These are phyloP conservation scores for Apis dorsata DNA, from an alignment of 1,140 invertebrate genomes.

Conservation along the genomic window DNA sequence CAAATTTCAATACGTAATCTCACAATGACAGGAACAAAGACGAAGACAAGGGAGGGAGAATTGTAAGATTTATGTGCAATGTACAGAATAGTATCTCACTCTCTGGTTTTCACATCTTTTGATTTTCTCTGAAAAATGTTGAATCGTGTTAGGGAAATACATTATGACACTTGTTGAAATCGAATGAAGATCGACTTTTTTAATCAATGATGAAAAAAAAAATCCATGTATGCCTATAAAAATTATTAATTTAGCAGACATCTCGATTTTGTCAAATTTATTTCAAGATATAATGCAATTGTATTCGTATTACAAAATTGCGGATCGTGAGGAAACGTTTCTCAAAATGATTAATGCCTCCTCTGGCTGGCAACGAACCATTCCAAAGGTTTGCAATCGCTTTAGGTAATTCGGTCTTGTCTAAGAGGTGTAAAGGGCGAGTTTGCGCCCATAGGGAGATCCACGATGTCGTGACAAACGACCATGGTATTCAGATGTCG, in stretches of 20 bases:
- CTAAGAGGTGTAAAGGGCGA: constrained; percentile 47
- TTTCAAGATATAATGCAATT: not conserved
- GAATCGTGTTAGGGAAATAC: not conserved
- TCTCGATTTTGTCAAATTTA: no score
- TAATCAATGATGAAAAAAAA: no score
- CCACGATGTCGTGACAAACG: constrained; percentile 50
- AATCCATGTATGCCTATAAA: no score
- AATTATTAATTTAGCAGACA: no score
- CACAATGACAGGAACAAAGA: no score
- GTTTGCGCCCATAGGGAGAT: constrained; percentile 35
- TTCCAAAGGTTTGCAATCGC: constrained; percentile 35
- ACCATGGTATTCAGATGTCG: constrained; percentile 24
- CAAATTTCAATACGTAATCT: constrained; percentile 6
- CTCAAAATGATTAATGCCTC: constrained; percentile 44
- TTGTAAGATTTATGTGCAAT: no score
- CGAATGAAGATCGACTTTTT: no score
- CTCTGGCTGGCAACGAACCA: constrained; percentile 38
- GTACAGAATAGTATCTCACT: no score
- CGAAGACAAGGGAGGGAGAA: not conserved
- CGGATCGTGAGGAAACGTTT: not conserved
- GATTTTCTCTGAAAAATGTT: not conserved
- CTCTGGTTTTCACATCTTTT: no score
- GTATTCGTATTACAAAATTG: not conserved
- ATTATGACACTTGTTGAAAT: no score
- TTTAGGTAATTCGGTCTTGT: constrained; percentile 52